These are phyloP conservation scores for Anthoscopus minutus DNA, from an alignment of 2,113 vertebrate species.

Conservation along the genomic window DNA sequence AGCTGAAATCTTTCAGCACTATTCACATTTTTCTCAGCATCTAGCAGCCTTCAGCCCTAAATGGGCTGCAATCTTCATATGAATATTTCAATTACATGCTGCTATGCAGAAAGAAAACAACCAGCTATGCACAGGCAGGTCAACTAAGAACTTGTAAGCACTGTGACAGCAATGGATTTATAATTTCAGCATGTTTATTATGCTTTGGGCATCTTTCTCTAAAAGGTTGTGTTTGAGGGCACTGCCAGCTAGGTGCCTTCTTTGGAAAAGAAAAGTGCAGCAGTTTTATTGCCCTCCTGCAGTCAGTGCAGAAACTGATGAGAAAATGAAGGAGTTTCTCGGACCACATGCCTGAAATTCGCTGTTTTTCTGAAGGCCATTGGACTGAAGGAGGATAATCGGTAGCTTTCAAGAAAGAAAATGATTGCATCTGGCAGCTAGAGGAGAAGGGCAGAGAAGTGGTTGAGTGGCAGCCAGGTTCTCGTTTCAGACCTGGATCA, in stretches of 20 bases:
- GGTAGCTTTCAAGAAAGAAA: neutral
- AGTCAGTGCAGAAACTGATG: neutral
- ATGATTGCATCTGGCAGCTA: neutral
- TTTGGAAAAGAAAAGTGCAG: neutral
- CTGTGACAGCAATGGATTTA: neutral
- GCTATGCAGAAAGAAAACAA: neutral
- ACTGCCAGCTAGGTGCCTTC: neutral
- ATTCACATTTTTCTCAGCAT: neutral
- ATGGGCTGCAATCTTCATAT: neutral
- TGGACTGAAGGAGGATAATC: neutral
- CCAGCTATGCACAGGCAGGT: neutral
- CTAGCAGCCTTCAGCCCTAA: neutral
- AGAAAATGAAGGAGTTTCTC: neutral
- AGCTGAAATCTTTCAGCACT: neutral
- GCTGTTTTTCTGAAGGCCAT: neutral
- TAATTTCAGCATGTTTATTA: neutral
- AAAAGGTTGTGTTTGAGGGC: neutral
- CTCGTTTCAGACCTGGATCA: neutral
- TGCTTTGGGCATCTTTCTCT: neutral
- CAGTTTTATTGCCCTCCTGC: neutral
- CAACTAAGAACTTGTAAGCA: neutral
- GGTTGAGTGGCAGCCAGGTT: neutral
- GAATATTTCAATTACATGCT: slow-evolving; percentile 27
- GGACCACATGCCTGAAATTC: neutral
- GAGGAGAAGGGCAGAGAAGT: neutral